Evolutionary conservation across 1,140 invertebrate species (phyloP), one percentile per base, ranked within the genome.

Genomic region (Leptopilina clavipes): DNA sequence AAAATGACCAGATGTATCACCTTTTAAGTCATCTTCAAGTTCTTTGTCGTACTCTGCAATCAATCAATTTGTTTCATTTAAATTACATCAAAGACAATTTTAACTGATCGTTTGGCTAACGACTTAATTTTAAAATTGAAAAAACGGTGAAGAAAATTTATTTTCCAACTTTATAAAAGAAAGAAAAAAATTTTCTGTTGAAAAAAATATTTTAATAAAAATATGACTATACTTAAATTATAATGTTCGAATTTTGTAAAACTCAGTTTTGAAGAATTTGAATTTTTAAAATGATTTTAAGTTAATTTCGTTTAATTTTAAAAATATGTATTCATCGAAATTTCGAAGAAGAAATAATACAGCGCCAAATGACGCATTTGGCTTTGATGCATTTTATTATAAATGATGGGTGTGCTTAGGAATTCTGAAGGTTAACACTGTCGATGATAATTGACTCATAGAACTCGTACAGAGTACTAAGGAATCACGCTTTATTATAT

Each of bases 1-100:
- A 87, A 98, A 97, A 84, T 96, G 93, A 3, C 97, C 97, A 18
- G 96, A 97, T 18, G 96, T 97, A 84, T 98, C 97, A 45, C 94
- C 93, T 84, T 93, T 93, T 43, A 98, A 89, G 83, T 97, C 96
- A 72, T 93, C 91, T 83, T 98, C 97, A 70, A 98, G 86, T 1
- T 94, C 93, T 52, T 92, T 94, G 43, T 92, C 93, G 88, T 95
- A 98, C 82, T 95, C 95, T 97, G 71, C 10, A 84, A 84, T 18
- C 73, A 76, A 31, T 76, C 43, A 65, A 77, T 48, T 70, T 73
- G 25, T 25, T 54, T 59, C 73, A 25, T 72, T 70, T 17, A 71
- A 48, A 59, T 73, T 70, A 45, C 1, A 72, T 31, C 17, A 14
- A 45, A 45, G n/a, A n/a, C n/a, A 52, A 52, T 17, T 17, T 17